Evolutionary conservation across 2,888 invertebrate genomes (phyloP), one percentile per base, ranked within the genome.

Genomic region (Drosophila antonietae): DNA sequence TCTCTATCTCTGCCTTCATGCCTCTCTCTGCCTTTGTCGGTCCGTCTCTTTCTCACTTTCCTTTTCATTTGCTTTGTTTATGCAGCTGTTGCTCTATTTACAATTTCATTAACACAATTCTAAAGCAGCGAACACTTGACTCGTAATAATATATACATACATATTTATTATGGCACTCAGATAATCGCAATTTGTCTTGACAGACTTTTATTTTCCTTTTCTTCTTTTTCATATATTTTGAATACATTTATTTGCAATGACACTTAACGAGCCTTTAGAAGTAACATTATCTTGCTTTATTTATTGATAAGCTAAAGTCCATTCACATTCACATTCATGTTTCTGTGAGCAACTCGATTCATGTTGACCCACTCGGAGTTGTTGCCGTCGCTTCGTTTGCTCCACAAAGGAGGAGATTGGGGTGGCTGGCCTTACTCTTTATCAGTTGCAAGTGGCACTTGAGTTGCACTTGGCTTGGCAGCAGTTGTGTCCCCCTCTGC

Each of bases 81-180:
- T 74, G 80, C 83, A 88, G 86, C 86, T 88, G 88, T 71, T 73
- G 75, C 51, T 66, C 79, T 83, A 88, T 83, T 88, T 83, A 72
- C 83, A 83, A 69, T 65, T 80, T 85, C 83, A 80, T 83, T 88
- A 88, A 78, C 77, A 72, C 59, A 69, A 57, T 73, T 56, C 44
- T 5, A 20, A 33, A 35, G 31, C 44, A 37, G 51, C 60, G 62
- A 43, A 39, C 20, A 43, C 63, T 53, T 39, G 23, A 23, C 37
- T 39, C 15, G 1, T 37, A 37, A 28, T n/a, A 14, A 8, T 6
- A 28, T 28, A 28, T 28, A 28, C 23, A 8, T 6, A 28, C 6
- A 28, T 28, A 28, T 46, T n/a, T 35, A 15, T 28, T 39, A 51
- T 46, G 15, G 49, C 35, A 37, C 31, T 31, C 6, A 31, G 37